Base-by-base conservation (phyloP, 2,113 vertebrate genomes). In the Pipa parva region DNA sequence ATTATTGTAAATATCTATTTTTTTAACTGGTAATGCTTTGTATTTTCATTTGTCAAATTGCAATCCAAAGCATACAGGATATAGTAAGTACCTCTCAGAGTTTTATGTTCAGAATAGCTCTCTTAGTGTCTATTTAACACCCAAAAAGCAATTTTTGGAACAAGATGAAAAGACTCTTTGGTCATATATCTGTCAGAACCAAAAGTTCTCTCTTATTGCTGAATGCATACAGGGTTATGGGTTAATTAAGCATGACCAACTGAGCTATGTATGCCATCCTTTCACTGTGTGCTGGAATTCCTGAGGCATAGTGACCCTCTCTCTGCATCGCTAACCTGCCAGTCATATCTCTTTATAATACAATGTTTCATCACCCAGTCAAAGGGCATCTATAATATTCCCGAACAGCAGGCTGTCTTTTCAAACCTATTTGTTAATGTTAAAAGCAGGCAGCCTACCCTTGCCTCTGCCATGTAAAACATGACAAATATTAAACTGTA, bases 221-320 rank as follows among this genome's bases (percentile, higher is more conserved):
- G 18, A 45, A 51, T 61, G 51, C 33, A 59, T 54, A 26, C 22
- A 49, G 57, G 57, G 66, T 60, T 61, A 70, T 15, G 66, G 66
- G 66, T 70, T 70, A 70, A 70, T 70, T 61, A 39, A 70, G 66
- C 66, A 61, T 70, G 66, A 70, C 66, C 49, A 50, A 25, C 36
- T 52, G 66, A 70, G 50, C 66, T 60, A 60, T 70, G 66, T 61
- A 29, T 51, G 57, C 66, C 18, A 17, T 59, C 50, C 58, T 54
- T 61, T 70, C 58, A 70, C 58, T 61, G 36, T 70, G 66, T 70
- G 36, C 48, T 61, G 58, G 58, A 58, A 70, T 70, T 70, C 66
- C 66, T 70, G 58, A 70, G 57, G 66, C 66, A 26, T 61, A 70
- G 48, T 70, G 66, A 70, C 66, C 66, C 66, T 70, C 61, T 61